Evolutionary conservation across 1,140 invertebrate genomes (phyloP), one percentile per base, ranked within the genome.

Genomic region (Drosophila tani): DNA sequence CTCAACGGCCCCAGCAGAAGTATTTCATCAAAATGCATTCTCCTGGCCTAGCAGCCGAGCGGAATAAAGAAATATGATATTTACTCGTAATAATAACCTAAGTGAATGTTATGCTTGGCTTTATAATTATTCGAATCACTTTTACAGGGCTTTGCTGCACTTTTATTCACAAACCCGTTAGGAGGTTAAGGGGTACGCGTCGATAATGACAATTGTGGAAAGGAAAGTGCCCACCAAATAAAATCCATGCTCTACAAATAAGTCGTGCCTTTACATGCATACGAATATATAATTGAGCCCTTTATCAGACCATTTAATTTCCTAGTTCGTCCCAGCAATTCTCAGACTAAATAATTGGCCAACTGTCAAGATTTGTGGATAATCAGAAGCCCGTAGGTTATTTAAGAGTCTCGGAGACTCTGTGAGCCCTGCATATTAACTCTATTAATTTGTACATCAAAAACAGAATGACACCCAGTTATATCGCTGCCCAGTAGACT

Each of bases 381-480:
- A 21, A 6, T 24, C 43, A 55, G 7, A 51, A 38, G 12, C 9
- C 51, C 9, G 27, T 46, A 27, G 41, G 43, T 15, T 27, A 73
- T 45, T 66, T 65, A 58, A 43, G 58, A 76, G 63, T 49, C 41
- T 32, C 11, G 21, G 24, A 21, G 40, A 66, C 32, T 12, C 8
- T 51, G 46, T 19, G 12, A 53, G 35, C 15, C n/a, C 14, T 21
- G 7, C 7, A 35, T 32, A 9, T 21, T 56, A 56, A 40, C 64
- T 85, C 68, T 59, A 76, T 82, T 86, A 68, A 86, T 87, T 86
- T 80, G 65, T 43, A 78, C 62, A 81, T 84, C 74, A 81, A 81
- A 82, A 64, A 69, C 69, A 84, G 85, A 84, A 84, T 88, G 85
- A 81, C 78, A 81, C 80, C 77, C 46, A 51, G 60, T 17, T 51